Evolutionary conservation across 2,113 vertebrate species (phyloP).

Genomic region (Sialia sialis): DNA sequence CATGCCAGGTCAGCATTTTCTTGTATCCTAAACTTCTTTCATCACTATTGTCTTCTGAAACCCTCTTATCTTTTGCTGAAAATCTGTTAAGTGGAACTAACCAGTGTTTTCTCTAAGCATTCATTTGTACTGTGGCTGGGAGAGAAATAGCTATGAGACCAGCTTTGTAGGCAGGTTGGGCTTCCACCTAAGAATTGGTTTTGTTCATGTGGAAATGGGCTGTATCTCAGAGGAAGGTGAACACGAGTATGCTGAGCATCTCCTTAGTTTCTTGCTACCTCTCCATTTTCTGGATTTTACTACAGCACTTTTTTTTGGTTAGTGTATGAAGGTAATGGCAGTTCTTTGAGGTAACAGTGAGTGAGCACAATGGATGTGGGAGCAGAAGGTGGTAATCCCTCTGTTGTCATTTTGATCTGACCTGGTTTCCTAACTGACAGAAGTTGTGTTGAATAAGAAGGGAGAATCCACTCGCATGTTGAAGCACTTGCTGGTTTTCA

Average conservation of each 20-base stretch:
- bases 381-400: neutral
- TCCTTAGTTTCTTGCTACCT: neutral
- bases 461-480: neutral
- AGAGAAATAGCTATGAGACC: neutral
- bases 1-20: neutral
- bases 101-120: accelerated
- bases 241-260: neutral
- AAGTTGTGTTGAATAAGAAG: neutral
- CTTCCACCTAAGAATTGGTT: neutral
- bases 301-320: neutral
- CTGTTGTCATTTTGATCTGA: neutral
- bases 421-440: neutral
- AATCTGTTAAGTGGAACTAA: neutral
- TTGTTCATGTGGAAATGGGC: neutral
- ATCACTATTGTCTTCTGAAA: neutral
- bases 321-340: neutral
- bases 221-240: neutral
- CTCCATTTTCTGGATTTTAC: neutral
- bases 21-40: neutral
- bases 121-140: neutral
- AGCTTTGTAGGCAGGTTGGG: neutral
- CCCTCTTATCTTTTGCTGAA: neutral
- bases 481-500: neutral
- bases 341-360: neutral
- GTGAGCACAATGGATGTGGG: neutral